Percentiles rank a stretch among this genome's conserved stretches.
phyloP scores from a whole-genome alignment of 2,113 vertebrate genomes.

The Galemys pyrenaicus region DNA sequence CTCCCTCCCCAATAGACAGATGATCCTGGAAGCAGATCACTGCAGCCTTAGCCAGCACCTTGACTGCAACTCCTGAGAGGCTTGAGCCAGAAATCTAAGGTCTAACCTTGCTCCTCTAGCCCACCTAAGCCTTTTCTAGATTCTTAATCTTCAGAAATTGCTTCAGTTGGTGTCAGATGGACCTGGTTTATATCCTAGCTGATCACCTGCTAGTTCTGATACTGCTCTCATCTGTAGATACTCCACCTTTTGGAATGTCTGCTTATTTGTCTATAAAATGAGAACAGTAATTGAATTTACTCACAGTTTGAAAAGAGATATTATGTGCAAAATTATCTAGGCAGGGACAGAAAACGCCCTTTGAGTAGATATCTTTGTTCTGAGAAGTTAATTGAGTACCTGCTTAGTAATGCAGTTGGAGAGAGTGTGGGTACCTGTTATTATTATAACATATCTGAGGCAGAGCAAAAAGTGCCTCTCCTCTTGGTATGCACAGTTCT shows the following conservation, averaged over 20 bases:
- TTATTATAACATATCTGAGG: not conserved
- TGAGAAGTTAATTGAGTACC: not conserved
- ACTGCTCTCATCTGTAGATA: not conserved
- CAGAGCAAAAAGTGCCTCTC: not conserved
- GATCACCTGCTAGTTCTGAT: not conserved
- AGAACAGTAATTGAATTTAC: not conserved
- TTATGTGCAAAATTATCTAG: not conserved
- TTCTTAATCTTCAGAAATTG: too few species aligned
- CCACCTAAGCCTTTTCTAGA: not conserved
- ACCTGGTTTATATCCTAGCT: not conserved
- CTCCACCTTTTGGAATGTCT: not conserved
- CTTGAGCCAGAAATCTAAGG: not conserved
- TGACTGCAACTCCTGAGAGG: not conserved
- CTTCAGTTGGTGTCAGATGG: not conserved
- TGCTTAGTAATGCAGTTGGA: not conserved
- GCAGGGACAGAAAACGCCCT: not conserved
- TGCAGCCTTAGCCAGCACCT: accelerated
- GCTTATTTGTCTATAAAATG: too few species aligned
- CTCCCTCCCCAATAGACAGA: not conserved
- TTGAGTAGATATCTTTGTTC: not conserved
- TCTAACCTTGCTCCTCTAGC: too few species aligned
- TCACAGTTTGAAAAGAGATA: not conserved
- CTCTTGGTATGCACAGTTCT: not conserved
- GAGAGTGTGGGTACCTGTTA: not conserved
- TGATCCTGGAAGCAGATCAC: not conserved